A percentile compares a stretch with the other conserved stretches of the same genome.
Evolutionary conservation across 92 coral and sea anemone species (phyloP).

Genomic region (Umimayanthus kanabou): DNA sequence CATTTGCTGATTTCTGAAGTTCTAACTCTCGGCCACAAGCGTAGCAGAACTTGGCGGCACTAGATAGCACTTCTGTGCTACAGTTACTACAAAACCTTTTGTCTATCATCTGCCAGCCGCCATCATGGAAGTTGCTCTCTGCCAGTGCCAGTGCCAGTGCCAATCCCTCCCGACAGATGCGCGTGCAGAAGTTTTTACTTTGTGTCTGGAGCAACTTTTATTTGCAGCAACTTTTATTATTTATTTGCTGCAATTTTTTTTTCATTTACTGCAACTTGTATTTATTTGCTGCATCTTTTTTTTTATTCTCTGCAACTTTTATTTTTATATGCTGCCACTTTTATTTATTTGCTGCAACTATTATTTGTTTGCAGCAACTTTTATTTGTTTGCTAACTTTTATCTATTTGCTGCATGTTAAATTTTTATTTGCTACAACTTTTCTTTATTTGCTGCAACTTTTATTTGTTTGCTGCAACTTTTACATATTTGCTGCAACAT

Average conservation of each 20-base stretch:
- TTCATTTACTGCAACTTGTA: not conserved
- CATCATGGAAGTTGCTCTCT: conserved; percentile 4
- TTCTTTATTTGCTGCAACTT: not conserved
- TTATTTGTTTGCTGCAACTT: conserved; percentile 3
- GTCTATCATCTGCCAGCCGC: conserved; percentile 12
- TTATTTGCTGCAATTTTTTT: not conserved
- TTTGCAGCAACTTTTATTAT: conserved; percentile 19
- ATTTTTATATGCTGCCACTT: not conserved
- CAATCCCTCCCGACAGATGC: conserved; percentile 49
- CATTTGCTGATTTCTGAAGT: not conserved
- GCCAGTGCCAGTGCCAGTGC: conserved; percentile 48
- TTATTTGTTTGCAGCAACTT: conserved; percentile 8
- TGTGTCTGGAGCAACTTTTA: conserved; percentile 26
- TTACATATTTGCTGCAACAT: not conserved
- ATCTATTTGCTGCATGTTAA: not conserved
- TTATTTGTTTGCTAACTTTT: conserved; percentile 14
- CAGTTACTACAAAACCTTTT: conserved; percentile 48
- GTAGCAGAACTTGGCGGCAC: conserved; percentile 45
- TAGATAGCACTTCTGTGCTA: conserved; percentile 41
- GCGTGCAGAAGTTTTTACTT: conserved; percentile 43
- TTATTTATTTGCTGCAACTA: conserved; percentile 4
- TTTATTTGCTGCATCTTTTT: not conserved
- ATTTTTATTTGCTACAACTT: not conserved
- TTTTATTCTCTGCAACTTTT: not conserved
- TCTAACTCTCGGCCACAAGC: conserved; percentile 42